phyloP scores from a whole-genome alignment of 2,797 vertebrate species.

The Hylomyscus alleni region DNA sequence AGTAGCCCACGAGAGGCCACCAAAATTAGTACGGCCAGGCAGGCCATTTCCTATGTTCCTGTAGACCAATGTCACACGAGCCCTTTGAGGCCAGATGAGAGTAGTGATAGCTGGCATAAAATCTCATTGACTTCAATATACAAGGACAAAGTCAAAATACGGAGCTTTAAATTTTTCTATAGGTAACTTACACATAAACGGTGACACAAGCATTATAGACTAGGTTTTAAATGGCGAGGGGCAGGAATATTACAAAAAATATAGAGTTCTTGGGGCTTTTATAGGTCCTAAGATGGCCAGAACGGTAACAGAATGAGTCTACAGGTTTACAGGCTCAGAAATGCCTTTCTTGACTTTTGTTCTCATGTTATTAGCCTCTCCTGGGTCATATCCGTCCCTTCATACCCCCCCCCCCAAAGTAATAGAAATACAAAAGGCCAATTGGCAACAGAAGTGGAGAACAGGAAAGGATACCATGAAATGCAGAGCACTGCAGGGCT shows the following conservation, averaged over 20 bases:
- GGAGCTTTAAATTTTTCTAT: conserved; percentile 1
- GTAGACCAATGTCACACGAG: background rate
- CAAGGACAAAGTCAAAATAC: conserved; percentile 4
- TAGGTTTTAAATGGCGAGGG: background rate
- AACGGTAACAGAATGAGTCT: background rate
- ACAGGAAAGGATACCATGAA: background rate
- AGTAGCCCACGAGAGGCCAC: fast-evolving
- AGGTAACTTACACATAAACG: background rate
- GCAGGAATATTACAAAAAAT: background rate
- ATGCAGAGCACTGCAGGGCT: background rate
- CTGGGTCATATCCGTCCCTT: too few relatives aligned
- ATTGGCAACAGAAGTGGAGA: too few relatives aligned
- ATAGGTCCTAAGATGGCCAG: background rate
- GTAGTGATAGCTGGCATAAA: background rate
- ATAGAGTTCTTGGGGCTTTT: background rate
- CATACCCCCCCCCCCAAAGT: background rate
- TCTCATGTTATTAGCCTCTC: background rate
- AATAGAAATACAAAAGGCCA: background rate
- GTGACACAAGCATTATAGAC: background rate
- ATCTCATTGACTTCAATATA: background rate
- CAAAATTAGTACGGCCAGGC: fast-evolving
- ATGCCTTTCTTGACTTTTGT: background rate
- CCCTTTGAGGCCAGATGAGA: background rate
- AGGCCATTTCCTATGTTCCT: background rate
- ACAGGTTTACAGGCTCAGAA: background rate